These are phyloP conservation scores for Anagyrus pseudococci DNA, from an alignment of 2,888 invertebrate genomes.

Conservation along the genomic window DNA sequence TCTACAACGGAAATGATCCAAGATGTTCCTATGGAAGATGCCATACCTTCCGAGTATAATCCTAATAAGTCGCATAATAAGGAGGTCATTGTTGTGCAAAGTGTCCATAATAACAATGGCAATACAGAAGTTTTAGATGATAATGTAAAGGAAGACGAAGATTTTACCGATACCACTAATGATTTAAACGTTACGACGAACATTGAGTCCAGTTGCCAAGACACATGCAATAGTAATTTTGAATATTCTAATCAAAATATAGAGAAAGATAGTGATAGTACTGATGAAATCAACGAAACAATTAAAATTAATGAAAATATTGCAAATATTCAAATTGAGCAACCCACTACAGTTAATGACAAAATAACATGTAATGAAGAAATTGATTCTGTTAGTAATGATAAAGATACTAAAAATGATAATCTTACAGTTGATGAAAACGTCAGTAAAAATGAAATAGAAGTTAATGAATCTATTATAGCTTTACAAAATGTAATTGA, in stretches of 20 bases:
- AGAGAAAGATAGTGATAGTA: slow-evolving; percentile 12
- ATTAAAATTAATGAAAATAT: slow-evolving; percentile 4
- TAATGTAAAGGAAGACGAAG: background rate
- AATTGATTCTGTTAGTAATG: background rate
- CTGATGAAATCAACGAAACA: background rate
- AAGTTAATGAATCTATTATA: background rate
- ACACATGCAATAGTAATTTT: background rate
- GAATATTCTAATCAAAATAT: slow-evolving; percentile 17
- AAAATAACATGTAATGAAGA: background rate
- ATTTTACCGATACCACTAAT: background rate
- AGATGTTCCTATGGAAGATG: slow-evolving; percentile 18
- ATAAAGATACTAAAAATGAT: background rate
- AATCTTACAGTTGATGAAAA: background rate
- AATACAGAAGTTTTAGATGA: background rate
- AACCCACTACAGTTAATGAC: background rate
- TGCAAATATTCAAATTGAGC: background rate
- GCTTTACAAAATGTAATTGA: background rate
- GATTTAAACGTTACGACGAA: background rate
- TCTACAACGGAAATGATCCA: slow-evolving; percentile 15
- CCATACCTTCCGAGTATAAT: slow-evolving; percentile 30
- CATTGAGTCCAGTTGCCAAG: slow-evolving; percentile 3
- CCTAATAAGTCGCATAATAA: slow-evolving; percentile 16
- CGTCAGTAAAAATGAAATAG: background rate
- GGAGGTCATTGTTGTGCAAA: slow-evolving; percentile 1
- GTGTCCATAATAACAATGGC: too few species aligned